Evolutionary conservation across 2,888 invertebrate genomes (phyloP).

Genomic region (Dryobota labecula): DNA sequence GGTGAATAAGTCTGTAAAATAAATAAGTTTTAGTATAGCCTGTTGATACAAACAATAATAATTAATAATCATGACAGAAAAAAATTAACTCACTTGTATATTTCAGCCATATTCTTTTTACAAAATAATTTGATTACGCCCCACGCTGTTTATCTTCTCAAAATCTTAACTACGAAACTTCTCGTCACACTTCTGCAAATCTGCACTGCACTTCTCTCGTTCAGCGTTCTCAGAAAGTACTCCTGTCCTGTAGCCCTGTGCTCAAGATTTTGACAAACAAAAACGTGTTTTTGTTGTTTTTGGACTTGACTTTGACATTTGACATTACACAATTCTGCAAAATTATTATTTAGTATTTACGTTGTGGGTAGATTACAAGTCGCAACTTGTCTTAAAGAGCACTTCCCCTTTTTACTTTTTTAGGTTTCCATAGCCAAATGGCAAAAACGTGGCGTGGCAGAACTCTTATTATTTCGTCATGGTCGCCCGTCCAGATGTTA

Average conservation of each 20-base stretch:
- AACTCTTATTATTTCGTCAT: not conserved
- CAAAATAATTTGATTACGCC: not conserved
- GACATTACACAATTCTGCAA: not conserved
- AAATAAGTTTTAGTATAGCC: not conserved
- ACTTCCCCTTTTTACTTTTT: not conserved
- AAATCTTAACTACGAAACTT: not conserved
- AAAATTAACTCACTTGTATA: slow-evolving; percentile 78
- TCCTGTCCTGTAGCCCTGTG: too few species aligned
- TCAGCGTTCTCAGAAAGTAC: too few species aligned
- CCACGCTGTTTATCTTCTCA: not conserved
- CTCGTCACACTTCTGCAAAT: not conserved
- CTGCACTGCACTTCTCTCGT: not conserved
- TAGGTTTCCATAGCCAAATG: not conserved
- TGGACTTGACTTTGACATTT: slow-evolving; percentile 12
- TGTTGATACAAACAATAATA: not conserved
- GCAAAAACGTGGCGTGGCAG: not conserved
- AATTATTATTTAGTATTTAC: not conserved
- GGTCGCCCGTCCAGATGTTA: too few species aligned
- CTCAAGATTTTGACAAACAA: too few species aligned
- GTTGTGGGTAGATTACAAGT: not conserved
- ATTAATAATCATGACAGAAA: not conserved
- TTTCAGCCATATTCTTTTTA: slow-evolving; percentile 77
- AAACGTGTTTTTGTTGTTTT: slow-evolving; percentile 29
- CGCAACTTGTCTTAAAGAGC: not conserved
- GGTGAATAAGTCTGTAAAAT: slow-evolving; percentile 92